Evolutionary conservation across 2,113 vertebrate genomes (phyloP).

Genomic region (Thryonomys swinderianus): DNA sequence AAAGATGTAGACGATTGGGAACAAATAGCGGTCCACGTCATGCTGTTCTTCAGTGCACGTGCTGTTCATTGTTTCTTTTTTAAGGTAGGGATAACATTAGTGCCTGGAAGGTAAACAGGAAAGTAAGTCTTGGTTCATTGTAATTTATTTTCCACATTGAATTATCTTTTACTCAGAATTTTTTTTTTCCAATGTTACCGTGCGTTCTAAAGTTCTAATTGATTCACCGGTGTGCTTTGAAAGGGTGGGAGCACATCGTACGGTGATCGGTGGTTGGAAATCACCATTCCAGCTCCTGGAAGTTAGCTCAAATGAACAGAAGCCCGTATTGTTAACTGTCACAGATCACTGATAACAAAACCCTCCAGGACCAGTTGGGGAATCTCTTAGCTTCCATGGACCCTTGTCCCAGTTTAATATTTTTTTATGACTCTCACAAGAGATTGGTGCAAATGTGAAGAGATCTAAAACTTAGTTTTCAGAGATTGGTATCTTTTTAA

Average conservation of each 20-base stretch:
- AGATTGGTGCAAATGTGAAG: background rate
- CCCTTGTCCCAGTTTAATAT: background rate
- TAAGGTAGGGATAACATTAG: background rate
- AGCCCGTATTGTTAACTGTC: background rate
- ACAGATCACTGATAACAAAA: background rate
- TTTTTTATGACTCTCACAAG: background rate
- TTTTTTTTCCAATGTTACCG: background rate
- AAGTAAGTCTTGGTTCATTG: background rate
- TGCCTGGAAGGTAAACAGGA: background rate
- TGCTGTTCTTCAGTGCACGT: slow-evolving; percentile 78
- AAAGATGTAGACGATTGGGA: slow-evolving; percentile 87
- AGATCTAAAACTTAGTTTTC: background rate
- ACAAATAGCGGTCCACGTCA: slow-evolving; percentile 86
- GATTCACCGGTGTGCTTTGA: background rate
- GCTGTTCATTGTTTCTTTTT: slow-evolving; percentile 56
- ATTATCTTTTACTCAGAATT: background rate
- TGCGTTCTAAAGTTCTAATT: background rate
- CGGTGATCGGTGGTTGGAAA: background rate
- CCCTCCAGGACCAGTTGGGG: no score
- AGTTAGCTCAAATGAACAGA: background rate
- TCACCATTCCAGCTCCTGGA: background rate
- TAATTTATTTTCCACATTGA: background rate
- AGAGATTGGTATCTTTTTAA: slow-evolving; percentile 3
- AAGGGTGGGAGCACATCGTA: background rate
- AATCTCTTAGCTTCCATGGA: background rate